Conservation (phyloP, 35 echinoderm and acorn worm genomes). For the Apostichopus parvimensis region DNA sequence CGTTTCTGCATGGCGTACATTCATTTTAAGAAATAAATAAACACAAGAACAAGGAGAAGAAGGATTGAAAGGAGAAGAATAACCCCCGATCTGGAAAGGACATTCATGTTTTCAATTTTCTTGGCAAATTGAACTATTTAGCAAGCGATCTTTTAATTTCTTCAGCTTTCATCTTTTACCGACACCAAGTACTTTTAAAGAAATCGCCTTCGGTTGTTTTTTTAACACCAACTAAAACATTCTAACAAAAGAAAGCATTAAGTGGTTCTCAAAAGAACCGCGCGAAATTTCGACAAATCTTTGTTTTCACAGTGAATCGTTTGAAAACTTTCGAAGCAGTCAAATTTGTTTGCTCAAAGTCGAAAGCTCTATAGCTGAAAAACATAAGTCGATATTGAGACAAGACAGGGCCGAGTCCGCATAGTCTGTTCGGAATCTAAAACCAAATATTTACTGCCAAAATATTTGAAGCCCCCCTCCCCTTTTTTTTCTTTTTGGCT, state of each 20-base stretch:
- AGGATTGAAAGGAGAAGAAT: too few relatives aligned
- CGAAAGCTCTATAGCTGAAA: background rate
- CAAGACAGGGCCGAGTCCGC: background rate
- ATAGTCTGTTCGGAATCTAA: background rate
- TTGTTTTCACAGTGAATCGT: conserved; percentile 22
- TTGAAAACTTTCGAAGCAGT: background rate
- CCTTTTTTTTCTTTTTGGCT: background rate
- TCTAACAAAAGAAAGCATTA: conserved; percentile 30
- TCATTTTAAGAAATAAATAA: too few relatives aligned
- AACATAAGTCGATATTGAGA: background rate
- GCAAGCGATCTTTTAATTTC: too few relatives aligned
- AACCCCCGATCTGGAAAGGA: too few relatives aligned
- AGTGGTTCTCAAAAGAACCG: background rate
- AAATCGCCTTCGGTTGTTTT: conserved; percentile 22
- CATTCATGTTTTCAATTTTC: too few relatives aligned
- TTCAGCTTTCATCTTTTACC: background rate
- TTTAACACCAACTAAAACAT: conserved; percentile 31
- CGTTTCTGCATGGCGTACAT: too few relatives aligned
- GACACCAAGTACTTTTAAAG: background rate
- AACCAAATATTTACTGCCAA: conserved; percentile 9
- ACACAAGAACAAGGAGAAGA: too few relatives aligned
- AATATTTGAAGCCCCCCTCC: background rate
- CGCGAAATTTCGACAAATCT: conserved; percentile 14
- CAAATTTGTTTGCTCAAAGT: conserved; percentile 32
- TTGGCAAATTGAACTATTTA: too few relatives aligned